A percentile compares a stretch with the other conserved stretches of the same genome.
These are phyloP conservation scores for Eretmochelys imbricata DNA, from an alignment of 2,113 vertebrate genomes.

Conservation along the genomic window DNA sequence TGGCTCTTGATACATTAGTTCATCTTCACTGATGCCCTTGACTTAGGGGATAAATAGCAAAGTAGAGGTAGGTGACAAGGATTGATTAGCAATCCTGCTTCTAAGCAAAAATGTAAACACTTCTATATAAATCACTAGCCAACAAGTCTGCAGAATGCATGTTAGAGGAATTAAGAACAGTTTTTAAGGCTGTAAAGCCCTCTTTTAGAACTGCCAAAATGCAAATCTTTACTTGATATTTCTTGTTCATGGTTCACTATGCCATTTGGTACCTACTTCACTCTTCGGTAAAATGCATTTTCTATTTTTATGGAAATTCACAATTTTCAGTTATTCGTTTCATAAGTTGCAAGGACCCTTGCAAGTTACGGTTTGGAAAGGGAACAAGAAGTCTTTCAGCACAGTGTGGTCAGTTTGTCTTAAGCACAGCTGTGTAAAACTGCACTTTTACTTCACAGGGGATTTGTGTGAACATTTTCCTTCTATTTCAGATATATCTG, in stretches of 20 bases:
- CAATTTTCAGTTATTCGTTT: neutral
- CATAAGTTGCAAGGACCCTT: neutral
- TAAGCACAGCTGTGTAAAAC: neutral
- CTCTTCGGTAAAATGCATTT: neutral
- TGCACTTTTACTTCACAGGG: neutral
- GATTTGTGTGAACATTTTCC: neutral
- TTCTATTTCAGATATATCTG: neutral
- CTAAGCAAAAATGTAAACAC: conserved; percentile 44
- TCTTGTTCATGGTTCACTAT: neutral
- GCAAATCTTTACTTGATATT: neutral
- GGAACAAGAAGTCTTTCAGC: neutral
- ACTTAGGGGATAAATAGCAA: conserved; percentile 65
- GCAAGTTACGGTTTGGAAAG: neutral
- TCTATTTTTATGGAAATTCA: neutral
- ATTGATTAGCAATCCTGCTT: conserved; percentile 71
- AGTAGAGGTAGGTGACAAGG: conserved; percentile 64
- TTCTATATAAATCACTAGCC: conserved; percentile 56
- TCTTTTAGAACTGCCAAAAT: conserved; percentile 39
- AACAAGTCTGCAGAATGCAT: conserved; percentile 9
- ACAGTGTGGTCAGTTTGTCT: neutral
- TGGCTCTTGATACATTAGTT: conserved; percentile 51
- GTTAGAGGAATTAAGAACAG: conserved; percentile 35
- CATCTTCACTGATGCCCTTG: conserved; percentile 74
- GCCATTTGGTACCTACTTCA: neutral
- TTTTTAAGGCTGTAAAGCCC: conserved; percentile 22